Percentiles rank a stretch among this genome's conserved stretches.
Conservation (phyloP, 2,113 vertebrate species). For the Gopherus evgoodei region DNA sequence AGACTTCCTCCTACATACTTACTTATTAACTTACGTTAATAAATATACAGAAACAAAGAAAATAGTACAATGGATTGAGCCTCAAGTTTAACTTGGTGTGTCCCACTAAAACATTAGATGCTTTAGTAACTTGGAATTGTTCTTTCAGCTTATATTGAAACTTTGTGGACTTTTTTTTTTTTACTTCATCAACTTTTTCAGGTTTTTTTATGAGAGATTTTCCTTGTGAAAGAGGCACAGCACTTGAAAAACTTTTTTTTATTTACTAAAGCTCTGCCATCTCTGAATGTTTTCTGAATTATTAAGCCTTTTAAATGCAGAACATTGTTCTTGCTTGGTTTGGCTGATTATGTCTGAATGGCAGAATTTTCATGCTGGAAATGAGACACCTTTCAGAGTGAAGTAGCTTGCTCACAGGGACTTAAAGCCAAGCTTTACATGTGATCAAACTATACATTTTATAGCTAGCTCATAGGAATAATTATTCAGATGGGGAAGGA, state of each 20-base stretch:
- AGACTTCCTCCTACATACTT: neutral
- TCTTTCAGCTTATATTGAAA: neutral
- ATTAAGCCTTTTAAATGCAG: conserved; percentile 63
- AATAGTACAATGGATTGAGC: neutral
- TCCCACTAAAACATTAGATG: neutral
- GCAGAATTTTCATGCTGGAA: conserved; percentile 56
- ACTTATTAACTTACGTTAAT: conserved; percentile 22
- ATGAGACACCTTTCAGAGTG: conserved; percentile 23
- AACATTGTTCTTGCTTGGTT: conserved; percentile 62
- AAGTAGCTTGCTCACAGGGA: conserved; percentile 13
- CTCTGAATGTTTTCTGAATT: conserved; percentile 66
- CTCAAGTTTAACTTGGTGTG: conserved; percentile 2
- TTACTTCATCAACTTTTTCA: conserved; percentile 36
- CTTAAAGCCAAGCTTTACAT: neutral
- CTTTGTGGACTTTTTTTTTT: conserved; percentile 2
- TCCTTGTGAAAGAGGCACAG: conserved; percentile 53
- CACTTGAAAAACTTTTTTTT: conserved; percentile 55
- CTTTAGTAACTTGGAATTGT: neutral
- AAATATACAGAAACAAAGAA: neutral
- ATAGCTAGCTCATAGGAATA: neutral
- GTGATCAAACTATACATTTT: neutral
- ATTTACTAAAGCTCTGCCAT: conserved; percentile 51
- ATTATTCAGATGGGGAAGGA: neutral
- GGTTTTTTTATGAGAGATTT: conserved; percentile 58
- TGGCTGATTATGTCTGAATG: conserved; percentile 59